Percentiles rank a stretch among this genome's conserved stretches.
phyloP scores from a whole-genome alignment of 2,888 invertebrate species.

The Tenthredo notha region DNA sequence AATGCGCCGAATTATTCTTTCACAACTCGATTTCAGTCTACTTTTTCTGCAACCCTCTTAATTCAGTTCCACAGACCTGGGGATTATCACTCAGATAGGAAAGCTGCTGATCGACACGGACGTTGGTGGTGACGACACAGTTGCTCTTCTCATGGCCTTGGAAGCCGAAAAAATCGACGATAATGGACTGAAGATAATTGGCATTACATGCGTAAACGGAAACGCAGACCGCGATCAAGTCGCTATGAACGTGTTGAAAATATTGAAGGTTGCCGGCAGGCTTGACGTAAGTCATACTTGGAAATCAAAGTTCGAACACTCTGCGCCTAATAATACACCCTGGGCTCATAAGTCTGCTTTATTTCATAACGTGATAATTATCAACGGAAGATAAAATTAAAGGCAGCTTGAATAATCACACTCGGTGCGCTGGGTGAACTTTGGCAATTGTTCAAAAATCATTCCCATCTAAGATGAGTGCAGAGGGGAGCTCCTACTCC shows the following conservation, averaged over 20 bases:
- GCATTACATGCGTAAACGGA: slow-evolving; percentile 87
- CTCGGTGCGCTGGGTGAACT: neutral
- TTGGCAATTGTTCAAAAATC: slow-evolving; percentile 68
- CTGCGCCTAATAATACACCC: neutral
- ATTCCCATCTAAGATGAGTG: slow-evolving; percentile 60
- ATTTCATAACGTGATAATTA: neutral
- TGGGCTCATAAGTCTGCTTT: neutral
- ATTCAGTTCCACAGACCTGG: neutral
- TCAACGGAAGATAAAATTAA: neutral
- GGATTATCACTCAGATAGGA: neutral
- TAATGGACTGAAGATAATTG: slow-evolving; percentile 81
- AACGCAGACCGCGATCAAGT: slow-evolving; percentile 87
- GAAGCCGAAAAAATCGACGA: slow-evolving; percentile 78
- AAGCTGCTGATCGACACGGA: slow-evolving; percentile 82
- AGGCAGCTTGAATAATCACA: neutral
- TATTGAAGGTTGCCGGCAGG: slow-evolving; percentile 82
- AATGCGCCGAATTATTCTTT: neutral
- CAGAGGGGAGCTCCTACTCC: neutral
- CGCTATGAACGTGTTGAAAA: slow-evolving; percentile 84
- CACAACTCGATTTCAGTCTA: neutral
- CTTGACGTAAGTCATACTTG: slow-evolving; percentile 81
- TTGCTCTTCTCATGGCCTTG: slow-evolving; percentile 82
- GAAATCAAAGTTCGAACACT: neutral
- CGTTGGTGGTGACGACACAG: slow-evolving; percentile 84
- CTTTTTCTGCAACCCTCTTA: neutral